These are phyloP conservation scores for Xerus inauris DNA, from an alignment of 2,113 vertebrate species.

Conservation along the genomic window DNA sequence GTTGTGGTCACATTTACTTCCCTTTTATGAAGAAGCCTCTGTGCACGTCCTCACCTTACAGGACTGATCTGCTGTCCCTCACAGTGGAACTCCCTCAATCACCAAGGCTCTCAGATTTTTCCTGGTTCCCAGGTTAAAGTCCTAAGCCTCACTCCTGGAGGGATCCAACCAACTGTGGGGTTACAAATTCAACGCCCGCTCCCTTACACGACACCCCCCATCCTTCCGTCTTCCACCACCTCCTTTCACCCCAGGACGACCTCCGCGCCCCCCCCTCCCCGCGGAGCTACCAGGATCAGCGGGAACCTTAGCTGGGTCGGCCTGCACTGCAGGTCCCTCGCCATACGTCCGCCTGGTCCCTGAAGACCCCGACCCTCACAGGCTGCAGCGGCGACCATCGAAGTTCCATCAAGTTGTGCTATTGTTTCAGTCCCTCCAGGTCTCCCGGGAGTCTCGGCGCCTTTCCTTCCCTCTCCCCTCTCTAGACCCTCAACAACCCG, in stretches of 20 bases:
- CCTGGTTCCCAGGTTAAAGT: not conserved
- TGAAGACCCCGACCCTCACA: not conserved
- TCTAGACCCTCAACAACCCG: too few species aligned
- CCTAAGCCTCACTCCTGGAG: not conserved
- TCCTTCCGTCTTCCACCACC: not conserved
- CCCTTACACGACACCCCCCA: not conserved
- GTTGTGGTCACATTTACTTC: not conserved
- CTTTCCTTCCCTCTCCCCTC: not conserved
- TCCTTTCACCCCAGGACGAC: not conserved
- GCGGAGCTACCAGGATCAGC: not conserved
- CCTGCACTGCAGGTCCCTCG: not conserved
- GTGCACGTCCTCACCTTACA: not conserved
- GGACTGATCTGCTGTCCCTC: not conserved
- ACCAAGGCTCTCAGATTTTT: not conserved
- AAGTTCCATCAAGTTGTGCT: conserved; percentile 67
- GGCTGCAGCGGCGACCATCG: not conserved
- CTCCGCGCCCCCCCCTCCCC: too few species aligned
- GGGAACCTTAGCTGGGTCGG: not conserved
- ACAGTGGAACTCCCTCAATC: not conserved
- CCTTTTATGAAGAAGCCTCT: not conserved
- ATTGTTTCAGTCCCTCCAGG: conserved; percentile 26
- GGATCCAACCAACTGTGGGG: not conserved
- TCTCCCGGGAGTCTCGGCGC: not conserved
- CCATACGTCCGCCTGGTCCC: not conserved
- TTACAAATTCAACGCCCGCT: not conserved